phyloP scores from a whole-genome alignment of 2,797 vertebrate genomes.

The Garrulus glandarius region DNA sequence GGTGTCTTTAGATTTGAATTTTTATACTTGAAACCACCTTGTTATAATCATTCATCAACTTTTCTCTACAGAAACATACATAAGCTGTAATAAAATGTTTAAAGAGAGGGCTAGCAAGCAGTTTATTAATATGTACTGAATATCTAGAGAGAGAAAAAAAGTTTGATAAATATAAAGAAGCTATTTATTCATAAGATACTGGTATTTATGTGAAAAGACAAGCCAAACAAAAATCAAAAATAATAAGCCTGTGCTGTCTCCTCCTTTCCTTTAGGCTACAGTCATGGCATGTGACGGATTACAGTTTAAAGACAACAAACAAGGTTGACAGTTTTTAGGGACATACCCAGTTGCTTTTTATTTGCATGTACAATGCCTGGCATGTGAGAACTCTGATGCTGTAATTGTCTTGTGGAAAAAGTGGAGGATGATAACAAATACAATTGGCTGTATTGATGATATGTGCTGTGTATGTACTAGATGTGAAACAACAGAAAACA shows the following conservation, averaged over 20 bases:
- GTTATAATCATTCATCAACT: not conserved
- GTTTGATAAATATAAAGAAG: not conserved
- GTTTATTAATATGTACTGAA: not conserved
- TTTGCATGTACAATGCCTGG: not conserved
- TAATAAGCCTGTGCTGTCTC: too few species aligned
- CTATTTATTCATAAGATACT: not conserved
- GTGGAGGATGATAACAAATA: not conserved
- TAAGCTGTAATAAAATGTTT: not conserved
- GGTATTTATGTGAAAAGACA: not conserved
- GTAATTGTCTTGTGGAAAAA: not conserved
- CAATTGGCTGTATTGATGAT: not conserved
- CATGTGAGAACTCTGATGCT: not conserved
- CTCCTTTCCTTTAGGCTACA: not conserved
- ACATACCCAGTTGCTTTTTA: not conserved
- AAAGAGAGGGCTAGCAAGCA: not conserved
- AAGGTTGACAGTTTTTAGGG: not conserved
- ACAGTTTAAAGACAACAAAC: not conserved
- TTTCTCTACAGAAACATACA: not conserved
- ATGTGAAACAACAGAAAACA: not conserved
- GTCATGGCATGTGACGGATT: not conserved
- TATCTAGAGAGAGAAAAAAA: not conserved
- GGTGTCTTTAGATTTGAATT: not conserved
- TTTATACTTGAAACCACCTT: not conserved
- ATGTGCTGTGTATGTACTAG: not conserved
- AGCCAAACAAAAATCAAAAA: not conserved